phyloP scores from a whole-genome alignment of 2,113 vertebrate species.

The Noturus placidus region DNA sequence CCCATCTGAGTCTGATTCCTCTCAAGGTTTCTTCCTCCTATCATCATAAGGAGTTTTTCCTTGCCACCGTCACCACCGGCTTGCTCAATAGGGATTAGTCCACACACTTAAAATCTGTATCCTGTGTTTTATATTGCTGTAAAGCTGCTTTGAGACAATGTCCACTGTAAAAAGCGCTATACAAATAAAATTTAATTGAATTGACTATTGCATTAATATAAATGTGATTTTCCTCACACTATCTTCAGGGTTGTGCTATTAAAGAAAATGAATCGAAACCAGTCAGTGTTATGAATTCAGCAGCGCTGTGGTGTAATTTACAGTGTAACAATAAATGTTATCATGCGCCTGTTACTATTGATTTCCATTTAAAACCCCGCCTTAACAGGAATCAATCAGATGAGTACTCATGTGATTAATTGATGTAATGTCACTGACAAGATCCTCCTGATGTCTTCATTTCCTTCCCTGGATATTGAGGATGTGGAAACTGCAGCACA shows the following conservation, averaged over 20 bases:
- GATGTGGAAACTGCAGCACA: not conserved
- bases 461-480: slow-evolving; percentile 4
- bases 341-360: not conserved
- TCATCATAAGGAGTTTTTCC: too few relatives aligned
- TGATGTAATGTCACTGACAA: not conserved
- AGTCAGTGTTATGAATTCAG: not conserved
- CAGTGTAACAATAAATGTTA: not conserved
- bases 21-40: too few relatives aligned
- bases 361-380: slow-evolving; percentile 7
- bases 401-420: slow-evolving; percentile 39
- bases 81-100: too few relatives aligned
- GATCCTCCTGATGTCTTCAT: slow-evolving; percentile 1
- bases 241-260: not conserved
- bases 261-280: not conserved
- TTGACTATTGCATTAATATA: not conserved
- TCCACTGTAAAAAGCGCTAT: too few relatives aligned
- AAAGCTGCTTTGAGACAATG: too few relatives aligned
- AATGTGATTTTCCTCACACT: not conserved
- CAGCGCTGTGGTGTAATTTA: not conserved
- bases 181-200: too few relatives aligned
- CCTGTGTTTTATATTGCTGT: too few relatives aligned
- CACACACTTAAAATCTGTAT: too few relatives aligned
- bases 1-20: too few relatives aligned
- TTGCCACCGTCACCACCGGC: too few relatives aligned
- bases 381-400: slow-evolving; percentile 36